A percentile compares a stretch with the other conserved stretches of the same genome.
These are phyloP conservation scores for Australoheros scitulus DNA, from an alignment of 2,113 vertebrate genomes.

Conservation along the genomic window DNA sequence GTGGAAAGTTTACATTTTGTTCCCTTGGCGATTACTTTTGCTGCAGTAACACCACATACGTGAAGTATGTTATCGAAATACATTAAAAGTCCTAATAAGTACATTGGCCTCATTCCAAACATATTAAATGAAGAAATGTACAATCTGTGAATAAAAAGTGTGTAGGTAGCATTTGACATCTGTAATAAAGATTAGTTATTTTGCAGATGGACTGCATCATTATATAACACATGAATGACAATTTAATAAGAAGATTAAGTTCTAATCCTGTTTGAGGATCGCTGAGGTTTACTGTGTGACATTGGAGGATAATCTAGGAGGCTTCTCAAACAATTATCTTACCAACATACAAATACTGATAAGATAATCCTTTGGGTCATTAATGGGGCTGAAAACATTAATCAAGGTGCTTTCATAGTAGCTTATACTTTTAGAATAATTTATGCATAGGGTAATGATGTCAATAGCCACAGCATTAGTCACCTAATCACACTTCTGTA, in stretches of 20 bases:
- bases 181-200: conserved; percentile 3
- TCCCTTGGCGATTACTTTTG: background rate
- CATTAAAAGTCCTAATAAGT: background rate
- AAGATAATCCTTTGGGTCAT: conserved; percentile 19
- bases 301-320: conserved; percentile 38
- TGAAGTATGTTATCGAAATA: background rate
- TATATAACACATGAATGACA: conserved; percentile 31
- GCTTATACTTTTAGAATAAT: background rate
- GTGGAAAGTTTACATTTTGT: conserved; percentile 34
- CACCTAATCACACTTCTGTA: background rate
- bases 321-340: conserved; percentile 23
- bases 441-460: background rate
- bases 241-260: conserved; percentile 57
- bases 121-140: background rate
- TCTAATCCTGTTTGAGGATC: conserved; percentile 57
- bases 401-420: background rate
- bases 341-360: background rate
- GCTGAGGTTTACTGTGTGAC: conserved; percentile 20
- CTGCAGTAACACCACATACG: background rate
- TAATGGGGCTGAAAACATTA: background rate
- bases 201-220: background rate
- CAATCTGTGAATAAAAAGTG: background rate
- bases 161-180: background rate
- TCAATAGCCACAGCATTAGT: background rate
- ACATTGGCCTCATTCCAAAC: background rate